Percentiles rank a stretch among this genome's conserved stretches.
These are phyloP conservation scores for Akabosia matsudoensis DNA, from an alignment of 1,140 invertebrate genomes.

Conservation along the genomic window DNA sequence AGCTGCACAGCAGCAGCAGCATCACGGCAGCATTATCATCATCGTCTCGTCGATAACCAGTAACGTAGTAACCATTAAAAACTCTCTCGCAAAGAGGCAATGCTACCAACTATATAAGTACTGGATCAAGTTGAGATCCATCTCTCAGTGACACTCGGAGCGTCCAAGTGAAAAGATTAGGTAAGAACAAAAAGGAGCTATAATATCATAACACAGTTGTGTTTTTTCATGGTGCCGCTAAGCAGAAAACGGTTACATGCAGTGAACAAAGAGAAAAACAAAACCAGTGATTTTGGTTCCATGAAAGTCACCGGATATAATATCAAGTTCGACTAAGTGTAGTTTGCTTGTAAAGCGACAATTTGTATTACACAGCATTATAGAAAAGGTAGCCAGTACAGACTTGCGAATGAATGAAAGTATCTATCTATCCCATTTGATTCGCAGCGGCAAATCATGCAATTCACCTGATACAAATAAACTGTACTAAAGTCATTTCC, in stretches of 20 bases:
- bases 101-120: conserved; percentile 28
- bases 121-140: conserved; percentile 9
- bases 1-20: neutral
- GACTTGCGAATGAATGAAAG: no score
- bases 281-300: neutral
- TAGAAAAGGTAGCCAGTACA: no score
- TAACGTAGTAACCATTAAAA: neutral
- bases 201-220: no score
- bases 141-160: conserved; percentile 32
- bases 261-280: neutral
- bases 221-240: no score
- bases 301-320: neutral
- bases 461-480: no score
- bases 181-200: conserved; percentile 5
- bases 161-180: conserved; percentile 34
- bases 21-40: neutral
- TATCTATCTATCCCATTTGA: no score
- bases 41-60: neutral
- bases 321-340: neutral
- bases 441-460: no score
- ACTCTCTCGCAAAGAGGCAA: neutral
- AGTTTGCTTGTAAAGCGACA: neutral
- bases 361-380: no score
- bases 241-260: no score
- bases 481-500: no score